Base-by-base conservation (phyloP, 2,888 invertebrate species). In the Galeopsomyia nigrocyanea region DNA sequence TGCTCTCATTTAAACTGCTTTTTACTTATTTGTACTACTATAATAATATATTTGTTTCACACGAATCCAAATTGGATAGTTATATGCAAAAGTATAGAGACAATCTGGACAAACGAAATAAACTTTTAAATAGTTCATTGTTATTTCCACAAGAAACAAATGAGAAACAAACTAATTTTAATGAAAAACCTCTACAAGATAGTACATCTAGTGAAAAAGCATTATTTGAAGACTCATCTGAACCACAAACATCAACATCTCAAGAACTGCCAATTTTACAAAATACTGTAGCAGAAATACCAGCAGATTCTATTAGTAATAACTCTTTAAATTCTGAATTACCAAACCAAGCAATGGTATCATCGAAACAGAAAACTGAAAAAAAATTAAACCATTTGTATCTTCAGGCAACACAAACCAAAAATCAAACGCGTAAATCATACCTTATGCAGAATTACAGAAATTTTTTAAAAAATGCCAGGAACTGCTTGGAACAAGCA, bases 1-100 rank as follows among this genome's bases (percentile, higher is more conserved):
- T 3, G 13, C 2, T 73, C 9, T 13, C 58, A 21, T 1, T 75
- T 10, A 39, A 49, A 3, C 0, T 0, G 0, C n/a, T 75, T 14
- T 16, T 69, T 16, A 2, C 53, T 46, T 72, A 56, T 31, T 14
- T 75, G 39, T 60, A 69, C 13, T 16, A 63, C 49, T 75, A 68
- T 13, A 75, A 75, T 26, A 75, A 73, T 14, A 47, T 75, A 13
- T 75, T 73, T 70, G 60, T 49, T 31, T 57, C 75, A 2, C 7
- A 75, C 17, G 21, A 51, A 21, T 58, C 53, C 21, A 47, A 57
- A 53, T 58, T 75, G 46, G 0, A 13, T 22, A 1, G 2, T 0
- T 49, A n/a, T 1, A 47, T 75, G 17, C 0, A 50, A n/a, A 64
- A 64, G 6, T 75, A 70, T 39, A 60, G 60, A 46, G 22, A 47